Percentiles rank a stretch among this genome's conserved stretches.
phyloP scores from a whole-genome alignment of 2,888 invertebrate species.

The Unio pictorum region DNA sequence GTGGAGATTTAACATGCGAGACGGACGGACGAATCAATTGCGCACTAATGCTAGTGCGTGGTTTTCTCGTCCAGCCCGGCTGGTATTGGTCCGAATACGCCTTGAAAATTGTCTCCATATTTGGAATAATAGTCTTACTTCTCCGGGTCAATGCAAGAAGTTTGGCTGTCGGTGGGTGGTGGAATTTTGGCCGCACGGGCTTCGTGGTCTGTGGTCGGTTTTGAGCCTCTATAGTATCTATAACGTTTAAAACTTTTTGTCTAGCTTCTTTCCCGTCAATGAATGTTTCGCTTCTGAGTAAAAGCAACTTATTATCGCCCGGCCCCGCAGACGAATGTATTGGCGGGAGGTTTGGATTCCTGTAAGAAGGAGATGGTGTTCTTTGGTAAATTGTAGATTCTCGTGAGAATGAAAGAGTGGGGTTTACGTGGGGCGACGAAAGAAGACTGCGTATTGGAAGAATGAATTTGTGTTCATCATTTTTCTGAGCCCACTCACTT shows the following conservation, averaged over 20 bases:
- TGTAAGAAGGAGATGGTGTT: conserved; percentile 44
- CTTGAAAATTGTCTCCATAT: conserved; percentile 57
- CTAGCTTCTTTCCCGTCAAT: conserved; percentile 52
- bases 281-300: conserved; percentile 40
- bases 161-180: conserved; percentile 58
- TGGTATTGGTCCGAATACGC: conserved; percentile 65
- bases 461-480: conserved; percentile 25
- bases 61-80: conserved; percentile 43
- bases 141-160: conserved; percentile 45
- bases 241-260: conserved; percentile 49
- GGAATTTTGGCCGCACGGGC: conserved; percentile 25
- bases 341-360: conserved; percentile 41
- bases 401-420: conserved; percentile 47
- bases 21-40: too few species aligned
- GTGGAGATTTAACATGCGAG: background rate
- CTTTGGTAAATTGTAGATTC: conserved; percentile 59
- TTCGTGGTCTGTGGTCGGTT: conserved; percentile 36
- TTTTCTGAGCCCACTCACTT: conserved; percentile 59
- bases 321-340: conserved; percentile 42
- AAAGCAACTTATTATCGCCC: conserved; percentile 38
- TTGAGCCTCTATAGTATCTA: conserved; percentile 40
- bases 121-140: conserved; percentile 40
- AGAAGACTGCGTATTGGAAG: conserved; percentile 22
- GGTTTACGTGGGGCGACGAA: conserved; percentile 29
- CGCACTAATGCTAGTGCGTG: background rate